These are phyloP conservation scores for Erebia aethiops DNA, from an alignment of 2,888 invertebrate species.

Conservation along the genomic window DNA sequence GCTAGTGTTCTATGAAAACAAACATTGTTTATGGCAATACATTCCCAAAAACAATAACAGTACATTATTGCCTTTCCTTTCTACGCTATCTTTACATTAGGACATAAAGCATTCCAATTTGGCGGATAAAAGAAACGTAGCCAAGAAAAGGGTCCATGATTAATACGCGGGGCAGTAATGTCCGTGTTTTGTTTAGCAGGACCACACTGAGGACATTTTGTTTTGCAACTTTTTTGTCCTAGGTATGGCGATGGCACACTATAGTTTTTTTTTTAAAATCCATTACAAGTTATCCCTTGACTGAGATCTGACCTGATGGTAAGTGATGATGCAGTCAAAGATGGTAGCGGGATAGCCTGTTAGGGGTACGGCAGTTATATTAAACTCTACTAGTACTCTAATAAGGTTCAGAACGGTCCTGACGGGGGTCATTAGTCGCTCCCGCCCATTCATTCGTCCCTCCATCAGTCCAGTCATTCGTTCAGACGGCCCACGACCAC, in stretches of 20 bases:
- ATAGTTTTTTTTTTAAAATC: no score
- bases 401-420: slow-evolving; percentile 62
- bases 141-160: slow-evolving; percentile 52
- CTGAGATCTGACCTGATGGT: no score
- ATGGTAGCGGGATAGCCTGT: no score
- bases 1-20: background rate
- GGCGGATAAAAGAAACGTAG: slow-evolving; percentile 41
- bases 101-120: slow-evolving; percentile 30
- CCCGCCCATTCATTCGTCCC: slow-evolving; percentile 62
- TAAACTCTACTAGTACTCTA: no score
- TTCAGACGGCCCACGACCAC: no score
- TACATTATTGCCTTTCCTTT: slow-evolving; percentile 8
- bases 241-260: no score
- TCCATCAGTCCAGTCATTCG: slow-evolving; percentile 57
- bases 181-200: slow-evolving; percentile 63
- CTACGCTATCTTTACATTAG: slow-evolving; percentile 17
- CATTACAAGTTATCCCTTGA: no score
- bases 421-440: slow-evolving; percentile 68
- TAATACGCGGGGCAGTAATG: slow-evolving; percentile 60
- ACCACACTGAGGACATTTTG: background rate
- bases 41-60: slow-evolving; percentile 19
- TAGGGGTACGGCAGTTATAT: no score
- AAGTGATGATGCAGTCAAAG: no score
- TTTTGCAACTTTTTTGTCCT: background rate
- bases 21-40: slow-evolving; percentile 18